Percentiles rank a stretch among this genome's conserved stretches.
These are phyloP conservation scores for Chymomyza caudatula DNA, from an alignment of 2,888 invertebrate genomes.

Conservation along the genomic window DNA sequence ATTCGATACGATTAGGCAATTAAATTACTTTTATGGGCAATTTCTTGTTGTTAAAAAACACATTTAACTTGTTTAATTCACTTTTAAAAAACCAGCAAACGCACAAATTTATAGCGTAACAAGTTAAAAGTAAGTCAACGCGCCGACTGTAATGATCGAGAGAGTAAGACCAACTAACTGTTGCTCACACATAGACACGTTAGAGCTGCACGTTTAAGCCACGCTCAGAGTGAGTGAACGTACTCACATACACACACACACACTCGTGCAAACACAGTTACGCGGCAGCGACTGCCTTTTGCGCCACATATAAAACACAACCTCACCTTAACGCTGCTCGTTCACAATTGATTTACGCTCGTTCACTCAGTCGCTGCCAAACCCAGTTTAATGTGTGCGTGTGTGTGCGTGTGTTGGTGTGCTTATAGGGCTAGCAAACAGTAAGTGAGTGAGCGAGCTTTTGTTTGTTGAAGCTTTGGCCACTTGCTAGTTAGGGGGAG, in stretches of 20 bases:
- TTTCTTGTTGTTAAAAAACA: constrained; percentile 28
- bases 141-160: constrained; percentile 1
- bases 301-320: constrained; percentile 32
- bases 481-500: constrained; percentile 7
- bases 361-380: background rate
- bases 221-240: constrained; percentile 26
- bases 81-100: constrained; percentile 15
- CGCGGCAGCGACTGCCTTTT: constrained; percentile 20
- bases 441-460: background rate
- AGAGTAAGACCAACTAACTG: constrained; percentile 42
- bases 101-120: background rate
- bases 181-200: constrained; percentile 43
- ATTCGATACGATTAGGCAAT: constrained; percentile 5
- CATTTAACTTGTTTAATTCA: constrained; percentile 30
- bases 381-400: constrained; percentile 31
- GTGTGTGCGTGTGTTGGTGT: constrained; percentile 11
- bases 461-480: background rate
- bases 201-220: constrained; percentile 64
- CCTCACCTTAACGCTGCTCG: constrained; percentile 63
- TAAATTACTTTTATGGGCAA: background rate
- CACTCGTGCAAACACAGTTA: background rate
- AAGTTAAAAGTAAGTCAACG: constrained; percentile 5
- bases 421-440: constrained; percentile 49
- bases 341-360: constrained; percentile 34
- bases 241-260: constrained; percentile 10